phyloP scores from a whole-genome alignment of 2,888 invertebrate genomes.

The Seira musarum region DNA sequence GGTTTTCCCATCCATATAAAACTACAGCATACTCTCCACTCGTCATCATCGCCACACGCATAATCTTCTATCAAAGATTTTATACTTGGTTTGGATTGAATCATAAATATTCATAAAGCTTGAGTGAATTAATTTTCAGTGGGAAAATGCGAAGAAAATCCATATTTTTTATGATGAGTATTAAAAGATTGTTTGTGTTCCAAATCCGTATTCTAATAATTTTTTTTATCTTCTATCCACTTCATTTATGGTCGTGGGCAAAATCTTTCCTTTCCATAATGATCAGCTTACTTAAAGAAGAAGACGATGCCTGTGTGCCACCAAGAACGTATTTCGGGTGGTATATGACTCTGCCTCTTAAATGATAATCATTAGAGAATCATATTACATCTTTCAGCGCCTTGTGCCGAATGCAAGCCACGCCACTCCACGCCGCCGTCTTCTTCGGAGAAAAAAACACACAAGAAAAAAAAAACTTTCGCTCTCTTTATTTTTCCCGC shows the following conservation, averaged over 20 bases:
- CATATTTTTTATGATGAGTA: not conserved
- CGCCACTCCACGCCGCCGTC: too few species aligned
- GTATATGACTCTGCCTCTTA: conserved; percentile 33
- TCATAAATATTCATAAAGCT: conserved; percentile 35
- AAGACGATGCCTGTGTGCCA: not conserved
- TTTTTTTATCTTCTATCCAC: not conserved
- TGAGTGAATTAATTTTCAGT: conserved; percentile 10
- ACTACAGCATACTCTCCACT: too few species aligned
- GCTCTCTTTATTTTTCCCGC: not conserved
- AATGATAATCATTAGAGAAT: conserved; percentile 21
- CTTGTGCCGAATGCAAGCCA: not conserved
- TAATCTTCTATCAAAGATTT: too few species aligned
- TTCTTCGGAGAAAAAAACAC: too few species aligned
- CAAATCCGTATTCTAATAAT: not conserved
- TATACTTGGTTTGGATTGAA: not conserved
- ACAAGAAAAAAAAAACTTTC: too few species aligned
- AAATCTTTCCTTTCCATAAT: not conserved
- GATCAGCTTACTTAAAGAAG: too few species aligned
- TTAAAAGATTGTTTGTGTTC: not conserved
- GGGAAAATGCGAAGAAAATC: not conserved
- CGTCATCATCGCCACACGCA: too few species aligned
- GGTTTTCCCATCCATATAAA: conserved; percentile 26
- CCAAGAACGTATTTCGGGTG: conserved; percentile 33
- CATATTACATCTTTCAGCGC: not conserved
- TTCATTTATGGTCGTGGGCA: conserved; percentile 11